Evolutionary conservation across 2,888 invertebrate genomes (phyloP).

Genomic region (Melanostoma scalare): DNA sequence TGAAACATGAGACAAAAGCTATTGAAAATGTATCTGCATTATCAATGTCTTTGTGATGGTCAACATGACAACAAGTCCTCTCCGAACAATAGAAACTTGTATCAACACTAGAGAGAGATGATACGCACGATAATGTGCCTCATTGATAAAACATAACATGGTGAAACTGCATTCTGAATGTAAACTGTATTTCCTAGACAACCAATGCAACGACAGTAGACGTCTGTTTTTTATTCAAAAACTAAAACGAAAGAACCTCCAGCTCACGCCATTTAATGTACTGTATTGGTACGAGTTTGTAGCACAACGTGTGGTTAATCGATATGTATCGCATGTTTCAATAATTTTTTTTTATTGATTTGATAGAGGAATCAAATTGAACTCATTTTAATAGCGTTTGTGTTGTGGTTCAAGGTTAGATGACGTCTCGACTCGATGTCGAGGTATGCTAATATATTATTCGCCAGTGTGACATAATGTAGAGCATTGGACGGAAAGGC

Average conservation of each 20-base stretch:
- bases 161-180: background rate
- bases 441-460: conserved; percentile 11
- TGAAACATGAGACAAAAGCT: conserved; percentile 15
- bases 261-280: background rate
- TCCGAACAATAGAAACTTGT: background rate
- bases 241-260: too few species aligned
- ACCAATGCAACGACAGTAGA: too few species aligned
- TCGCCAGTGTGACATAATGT: conserved; percentile 5
- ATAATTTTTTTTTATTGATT: conserved; percentile 29
- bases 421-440: conserved; percentile 1
- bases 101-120: conserved; percentile 7
- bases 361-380: conserved; percentile 10
- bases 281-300: background rate
- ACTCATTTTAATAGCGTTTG: conserved; percentile 7
- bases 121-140: background rate
- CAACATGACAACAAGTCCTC: conserved; percentile 18
- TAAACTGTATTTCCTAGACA: conserved; percentile 12
- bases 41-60: conserved; percentile 15
- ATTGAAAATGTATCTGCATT: background rate
- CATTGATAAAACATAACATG: background rate
- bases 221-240: too few species aligned
- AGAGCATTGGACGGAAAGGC: background rate
- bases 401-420: conserved; percentile 26
- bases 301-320: conserved; percentile 34
- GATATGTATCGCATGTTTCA: conserved; percentile 55